These are phyloP conservation scores for Malacoctenus gilli DNA, from an alignment of 2,797 vertebrate species.

Conservation along the genomic window DNA sequence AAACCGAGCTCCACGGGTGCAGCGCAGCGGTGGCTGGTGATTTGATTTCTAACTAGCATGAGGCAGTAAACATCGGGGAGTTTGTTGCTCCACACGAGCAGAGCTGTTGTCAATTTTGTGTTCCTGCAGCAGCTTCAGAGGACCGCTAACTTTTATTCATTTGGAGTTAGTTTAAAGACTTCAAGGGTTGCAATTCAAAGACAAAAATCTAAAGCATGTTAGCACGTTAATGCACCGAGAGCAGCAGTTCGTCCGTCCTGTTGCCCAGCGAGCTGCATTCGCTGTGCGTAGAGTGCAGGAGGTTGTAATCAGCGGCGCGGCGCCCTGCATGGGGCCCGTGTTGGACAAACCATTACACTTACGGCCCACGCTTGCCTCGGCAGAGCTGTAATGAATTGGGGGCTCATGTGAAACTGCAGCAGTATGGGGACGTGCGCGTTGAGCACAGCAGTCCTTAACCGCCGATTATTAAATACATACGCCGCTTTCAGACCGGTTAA, in stretches of 20 bases:
- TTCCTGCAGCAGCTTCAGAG: too few relatives aligned
- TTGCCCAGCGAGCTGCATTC: too few relatives aligned
- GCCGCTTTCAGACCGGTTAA: constrained; percentile 12
- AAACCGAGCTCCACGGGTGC: constrained; percentile 28
- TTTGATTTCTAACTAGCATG: constrained; percentile 1
- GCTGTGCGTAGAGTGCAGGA: too few relatives aligned
- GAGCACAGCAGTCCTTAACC: background rate
- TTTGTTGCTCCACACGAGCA: constrained; percentile 1
- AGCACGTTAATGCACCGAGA: too few relatives aligned
- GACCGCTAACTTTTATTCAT: too few relatives aligned
- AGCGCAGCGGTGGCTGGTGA: background rate
- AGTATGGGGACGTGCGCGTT: constrained; percentile 1
- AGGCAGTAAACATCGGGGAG: background rate
- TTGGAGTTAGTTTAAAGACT: too few relatives aligned
- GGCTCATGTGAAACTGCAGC: constrained; percentile 9
- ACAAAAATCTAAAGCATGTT: too few relatives aligned
- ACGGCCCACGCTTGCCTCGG: background rate
- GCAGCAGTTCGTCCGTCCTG: too few relatives aligned
- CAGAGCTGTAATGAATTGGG: background rate
- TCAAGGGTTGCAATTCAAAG: too few relatives aligned
- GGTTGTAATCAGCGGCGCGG: too few relatives aligned
- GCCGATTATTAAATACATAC: constrained; percentile 28
- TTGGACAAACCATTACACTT: background rate
- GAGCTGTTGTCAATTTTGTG: background rate
- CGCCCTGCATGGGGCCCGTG: background rate